Base-by-base conservation (phyloP, 2,797 vertebrate species). In the Myotis daubentonii region DNA sequence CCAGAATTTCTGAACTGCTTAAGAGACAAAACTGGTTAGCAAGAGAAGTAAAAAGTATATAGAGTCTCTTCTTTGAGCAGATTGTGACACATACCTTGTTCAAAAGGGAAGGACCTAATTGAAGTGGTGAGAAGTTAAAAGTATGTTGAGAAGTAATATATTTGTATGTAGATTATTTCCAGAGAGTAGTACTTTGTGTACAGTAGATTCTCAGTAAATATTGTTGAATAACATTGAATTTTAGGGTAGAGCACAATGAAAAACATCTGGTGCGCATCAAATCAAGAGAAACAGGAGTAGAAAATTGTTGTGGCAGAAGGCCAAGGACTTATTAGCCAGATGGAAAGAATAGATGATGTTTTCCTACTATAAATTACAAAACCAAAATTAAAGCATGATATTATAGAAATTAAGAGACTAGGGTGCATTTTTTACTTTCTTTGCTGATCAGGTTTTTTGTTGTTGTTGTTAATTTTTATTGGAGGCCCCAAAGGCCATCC, bases 281-380 rank as follows among this genome's bases (percentile, higher is more conserved):
- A 86, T 44, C 7, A 86, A 75, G 60, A 93, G 36, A 75, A 82
- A 41, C 12, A 80, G 11, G 38, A 82, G 22, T 36, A 75, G 51
- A 74, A 91, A 60, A 75, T 38, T 28, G 17, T 71, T 82, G 20
- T 25, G 51, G 38, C 38, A 36, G 51, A 86, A 92, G 22, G 66
- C 53, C 55, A 95, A 71, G 23, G 53, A 82, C 51, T 57, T 49
- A 36, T 65, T 38, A 62, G 36, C 51, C 53, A 85, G 33, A 47
- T 28, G 33, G n/a, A 87, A 68, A 28, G 30, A 80, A 65, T 53
- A 28, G 17, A 87, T 79, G 68, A 30, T 51, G 41, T 49, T 83
- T 92, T 84, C 51, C 74, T 68, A 75, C 33, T 25, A 49, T 47
- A 55, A 23, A 80, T 44, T 38, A 84, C 8, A 78, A 94, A 95